Percentiles rank a stretch among this genome's conserved stretches.
Conservation (phyloP, 2,888 invertebrate species). For the Andrena marginata region DNA sequence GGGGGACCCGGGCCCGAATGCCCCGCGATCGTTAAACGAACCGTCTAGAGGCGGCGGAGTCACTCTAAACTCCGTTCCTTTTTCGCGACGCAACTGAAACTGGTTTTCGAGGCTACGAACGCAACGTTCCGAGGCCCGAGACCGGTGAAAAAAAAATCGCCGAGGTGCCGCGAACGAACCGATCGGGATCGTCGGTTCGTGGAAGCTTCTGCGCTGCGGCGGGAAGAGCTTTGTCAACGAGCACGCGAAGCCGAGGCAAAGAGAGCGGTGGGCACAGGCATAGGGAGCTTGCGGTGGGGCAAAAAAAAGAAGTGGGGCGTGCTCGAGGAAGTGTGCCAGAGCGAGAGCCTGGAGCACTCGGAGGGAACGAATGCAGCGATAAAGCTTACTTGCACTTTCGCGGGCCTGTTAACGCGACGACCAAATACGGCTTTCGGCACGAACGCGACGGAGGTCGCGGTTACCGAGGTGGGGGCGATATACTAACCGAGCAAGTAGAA, state of each 20-base stretch:
- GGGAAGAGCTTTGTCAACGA: too few species aligned
- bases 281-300: too few species aligned
- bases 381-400: conserved; percentile 59
- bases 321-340: neutral
- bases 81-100: conserved; percentile 38
- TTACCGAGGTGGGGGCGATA: conserved; percentile 44
- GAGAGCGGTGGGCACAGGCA: too few species aligned
- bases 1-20: neutral
- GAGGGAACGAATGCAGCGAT: conserved; percentile 3
- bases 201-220: too few species aligned
- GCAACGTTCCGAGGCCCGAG: conserved; percentile 12
- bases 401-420: conserved; percentile 47
- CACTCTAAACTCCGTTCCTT: conserved; percentile 35
- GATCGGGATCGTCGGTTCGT: too few species aligned
- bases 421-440: conserved; percentile 60
- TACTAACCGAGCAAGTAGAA: conserved; percentile 28
- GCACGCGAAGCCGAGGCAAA: too few species aligned
- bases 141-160: neutral
- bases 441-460: conserved; percentile 42
- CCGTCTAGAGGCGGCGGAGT: neutral
- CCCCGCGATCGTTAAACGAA: neutral
- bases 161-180: neutral
- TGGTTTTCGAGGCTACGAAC: conserved; percentile 47
- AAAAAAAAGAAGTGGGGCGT: neutral
- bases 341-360: neutral